Base-by-base conservation (phyloP, 2,113 vertebrate genomes). In the Mastomys coucha region DNA sequence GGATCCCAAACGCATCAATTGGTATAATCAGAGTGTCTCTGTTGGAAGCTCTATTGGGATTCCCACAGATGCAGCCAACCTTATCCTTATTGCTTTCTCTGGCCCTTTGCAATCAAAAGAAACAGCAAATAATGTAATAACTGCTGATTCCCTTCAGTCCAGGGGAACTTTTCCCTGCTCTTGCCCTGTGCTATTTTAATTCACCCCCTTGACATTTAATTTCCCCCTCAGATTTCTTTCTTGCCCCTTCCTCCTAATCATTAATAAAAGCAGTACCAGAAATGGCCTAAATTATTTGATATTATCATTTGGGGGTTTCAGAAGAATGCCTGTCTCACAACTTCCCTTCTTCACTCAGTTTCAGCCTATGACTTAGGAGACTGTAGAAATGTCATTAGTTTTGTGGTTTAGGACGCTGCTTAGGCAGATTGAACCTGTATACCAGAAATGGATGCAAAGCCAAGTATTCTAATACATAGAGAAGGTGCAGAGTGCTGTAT, bases 1-100 rank as follows among this genome's bases (percentile, higher is more conserved):
- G 58, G 91, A 67, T 58, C 98, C 85, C 51, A 94, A 13, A 75
- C 45, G 39, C 39, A 60, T 98, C 92, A 89, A 7, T 96, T 69
- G 93, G 88, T 49, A 28, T n/a, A 76, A 95, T 78, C 0, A 1
- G 42, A 5, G 5, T 65, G 73, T 76, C 63, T 86, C 82, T 36
- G 49, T 91, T 45, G 65, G 77, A 65, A 56, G 22, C 42, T 82
- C 53, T n/a, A 53, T 28, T 75, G 49, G 60, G 70, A 96, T 56
- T 89, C 60, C 49, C 11, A 20, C 28, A 49, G 78, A 73, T 28
- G 0, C 2, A 19, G 36, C 45, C 49, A 89, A 39, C 81, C 96
- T 11, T n/a, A 82, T 85, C 93, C 77, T 65, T 28, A 67, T 51
- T 93, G 39, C 7, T 89, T 80, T 82, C 78, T 91, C 28, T 53